Conservation (phyloP, 2,888 invertebrate genomes). For the Deroplatys truncata region DNA sequence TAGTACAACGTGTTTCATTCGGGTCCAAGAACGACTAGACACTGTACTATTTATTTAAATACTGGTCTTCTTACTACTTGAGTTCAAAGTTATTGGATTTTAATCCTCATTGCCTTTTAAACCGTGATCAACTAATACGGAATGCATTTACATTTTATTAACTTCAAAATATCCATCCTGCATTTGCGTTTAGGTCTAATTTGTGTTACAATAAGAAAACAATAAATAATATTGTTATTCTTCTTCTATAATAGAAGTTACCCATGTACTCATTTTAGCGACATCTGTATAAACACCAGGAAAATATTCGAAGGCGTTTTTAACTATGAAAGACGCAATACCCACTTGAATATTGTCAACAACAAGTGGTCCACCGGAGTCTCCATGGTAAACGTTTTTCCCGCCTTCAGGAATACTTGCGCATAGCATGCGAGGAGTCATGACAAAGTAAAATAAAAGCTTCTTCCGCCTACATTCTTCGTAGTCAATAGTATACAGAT, state of each 20-base stretch:
- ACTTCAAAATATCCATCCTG: no score
- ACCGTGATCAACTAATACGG: no score
- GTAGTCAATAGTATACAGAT: conserved; percentile 38
- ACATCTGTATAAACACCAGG: background rate
- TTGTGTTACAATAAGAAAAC: no score
- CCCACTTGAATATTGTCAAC: background rate
- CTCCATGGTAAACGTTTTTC: conserved; percentile 45
- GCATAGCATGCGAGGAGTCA: conserved; percentile 50
- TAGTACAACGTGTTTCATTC: no score
- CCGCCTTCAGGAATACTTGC: conserved; percentile 49
- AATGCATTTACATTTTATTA: no score
- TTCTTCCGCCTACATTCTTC: conserved; percentile 32
- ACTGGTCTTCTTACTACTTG: no score
- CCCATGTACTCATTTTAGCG: background rate
- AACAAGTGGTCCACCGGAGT: background rate
- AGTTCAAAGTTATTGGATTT: no score
- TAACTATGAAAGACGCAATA: background rate
- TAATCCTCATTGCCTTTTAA: no score
- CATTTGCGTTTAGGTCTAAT: no score
- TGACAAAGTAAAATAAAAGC: background rate
- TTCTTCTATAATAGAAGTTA: background rate
- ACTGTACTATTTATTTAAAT: no score
- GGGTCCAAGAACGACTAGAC: no score
- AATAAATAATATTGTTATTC: no score
- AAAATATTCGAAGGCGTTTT: background rate